A percentile compares a stretch with the other conserved stretches of the same genome.
These are phyloP conservation scores for Drosophila planitibia DNA, from an alignment of 2,888 invertebrate genomes.

Conservation along the genomic window DNA sequence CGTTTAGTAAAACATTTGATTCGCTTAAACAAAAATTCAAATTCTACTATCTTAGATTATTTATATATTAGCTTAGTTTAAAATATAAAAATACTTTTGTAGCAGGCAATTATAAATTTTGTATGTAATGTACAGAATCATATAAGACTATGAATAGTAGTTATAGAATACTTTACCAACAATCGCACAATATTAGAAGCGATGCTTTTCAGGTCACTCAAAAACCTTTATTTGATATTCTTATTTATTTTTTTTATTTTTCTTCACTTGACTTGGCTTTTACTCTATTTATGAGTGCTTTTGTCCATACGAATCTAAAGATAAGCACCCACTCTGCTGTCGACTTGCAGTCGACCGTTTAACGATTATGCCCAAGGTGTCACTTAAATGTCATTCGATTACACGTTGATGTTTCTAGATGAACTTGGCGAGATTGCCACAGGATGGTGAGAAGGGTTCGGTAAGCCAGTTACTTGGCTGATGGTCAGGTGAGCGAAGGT, in stretches of 20 bases:
- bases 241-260: background rate
- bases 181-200: background rate
- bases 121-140: background rate
- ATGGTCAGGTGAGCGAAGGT: conserved; percentile 48
- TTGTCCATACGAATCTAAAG: background rate
- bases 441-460: conserved; percentile 1
- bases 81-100: background rate
- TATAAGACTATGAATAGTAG: background rate
- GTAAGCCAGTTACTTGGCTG: background rate
- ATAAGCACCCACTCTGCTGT: conserved; percentile 5
- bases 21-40: rapidly evolving
- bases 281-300: background rate
- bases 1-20: background rate
- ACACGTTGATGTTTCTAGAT: conserved; percentile 50
- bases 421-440: conserved; percentile 32
- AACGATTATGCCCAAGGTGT: conserved; percentile 67
- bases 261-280: background rate
- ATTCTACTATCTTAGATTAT: background rate
- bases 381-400: conserved; percentile 73
- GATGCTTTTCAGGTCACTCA: background rate
- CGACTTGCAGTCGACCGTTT: conserved; percentile 30
- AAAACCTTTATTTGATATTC: background rate
- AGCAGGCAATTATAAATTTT: rapidly evolving
- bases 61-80: background rate
- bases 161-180: background rate